Base-by-base conservation (phyloP, 2,797 vertebrate species). In the Bovichtus variegatus region DNA sequence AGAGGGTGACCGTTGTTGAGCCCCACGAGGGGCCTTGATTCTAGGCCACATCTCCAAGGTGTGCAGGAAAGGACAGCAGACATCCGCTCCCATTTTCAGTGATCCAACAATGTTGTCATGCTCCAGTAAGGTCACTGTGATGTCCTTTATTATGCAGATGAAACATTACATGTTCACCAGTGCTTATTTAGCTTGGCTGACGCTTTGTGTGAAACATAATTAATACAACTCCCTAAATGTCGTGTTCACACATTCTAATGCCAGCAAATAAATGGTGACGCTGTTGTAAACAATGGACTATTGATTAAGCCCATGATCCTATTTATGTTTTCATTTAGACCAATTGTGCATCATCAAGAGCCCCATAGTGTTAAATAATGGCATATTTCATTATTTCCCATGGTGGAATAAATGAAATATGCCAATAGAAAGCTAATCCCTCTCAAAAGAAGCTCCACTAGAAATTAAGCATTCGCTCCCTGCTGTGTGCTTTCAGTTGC, bases 21-120 rank as follows among this genome's bases (percentile, higher is more conserved):
- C 60, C 82, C 66, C 87, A 43, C 0, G 44, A 79, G 90, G 78
- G 62, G 44, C 76, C 68, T 74, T 75, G 40, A 81, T 90, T 91
- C 87, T 89, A 69, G 88, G 86, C 78, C 84, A 88, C 71, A 76
- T 91, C 84, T 89, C 91, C 49, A 75, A 82, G 80, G 82, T 83
- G 76, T 72, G 46, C 64, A 73, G 43, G 55, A 80, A 81, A 81
- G 63, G 63, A 81, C 76, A 78, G 71, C 50, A 85, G 78, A 58
- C 65, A 61, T 78, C 61, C 29, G 41, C 71, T 84, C 83, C 82
- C 59, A 71, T 82, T 87, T 78, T 71, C 69, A 66, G 46, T 3
- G 10, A 66, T 54, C 66, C 40, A 59, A 63, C 71, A 49, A 15
- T 51, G 50, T 46, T 46, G 60, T 78, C 74, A 72, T 36, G 41